Evolutionary conservation across 2,797 vertebrate genomes (phyloP), one percentile per base, ranked within the genome.

Genomic region (Somateria mollissima): DNA sequence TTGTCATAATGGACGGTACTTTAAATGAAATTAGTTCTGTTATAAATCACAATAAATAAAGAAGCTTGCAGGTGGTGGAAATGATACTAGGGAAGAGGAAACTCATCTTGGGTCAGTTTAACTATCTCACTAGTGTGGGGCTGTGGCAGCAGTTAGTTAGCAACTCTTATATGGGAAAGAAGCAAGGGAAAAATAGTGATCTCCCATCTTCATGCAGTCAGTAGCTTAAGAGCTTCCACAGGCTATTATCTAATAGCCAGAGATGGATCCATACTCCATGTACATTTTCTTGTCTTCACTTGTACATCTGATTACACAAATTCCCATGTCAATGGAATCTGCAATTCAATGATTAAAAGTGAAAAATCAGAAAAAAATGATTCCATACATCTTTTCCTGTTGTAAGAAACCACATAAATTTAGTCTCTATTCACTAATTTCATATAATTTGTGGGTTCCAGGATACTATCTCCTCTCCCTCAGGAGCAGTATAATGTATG

Each of bases 201-300:
- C 13, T 5, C 13, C 16, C 58, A 3, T 2, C 20, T 21, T 51
- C 32, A 13, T n/a, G 36, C 0, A 0, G 27, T 20, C 0, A 0
- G 21, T 66, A 89, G 62, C 56, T 27, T 17, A 30, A 64, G 25
- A 36, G 19, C 18, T 64, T 84, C 37, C 30, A 3, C 37, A 84
- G 51, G 30, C 21, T 0, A 6, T 13, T 74, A 10, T 34, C 61
- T 81, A 41, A 39, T 4, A 60, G 27, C 12, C 30, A 47, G 37
- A 72, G 53, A 39, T 39, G 54, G 16, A 43, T 60, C 14, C 79
- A 37, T 45, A 16, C 53, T 77, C 27, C n/a, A 6, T 6, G 49
- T 30, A 53, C 36, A 17, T 21, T 30, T 64, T 66, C 11, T 66
- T 62, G 60, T 19, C 73, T 41, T 83, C 32, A 22, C 13, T 28